These are phyloP conservation scores for Phataginus tetradactyla DNA, from an alignment of 2,797 vertebrate species.

Conservation along the genomic window DNA sequence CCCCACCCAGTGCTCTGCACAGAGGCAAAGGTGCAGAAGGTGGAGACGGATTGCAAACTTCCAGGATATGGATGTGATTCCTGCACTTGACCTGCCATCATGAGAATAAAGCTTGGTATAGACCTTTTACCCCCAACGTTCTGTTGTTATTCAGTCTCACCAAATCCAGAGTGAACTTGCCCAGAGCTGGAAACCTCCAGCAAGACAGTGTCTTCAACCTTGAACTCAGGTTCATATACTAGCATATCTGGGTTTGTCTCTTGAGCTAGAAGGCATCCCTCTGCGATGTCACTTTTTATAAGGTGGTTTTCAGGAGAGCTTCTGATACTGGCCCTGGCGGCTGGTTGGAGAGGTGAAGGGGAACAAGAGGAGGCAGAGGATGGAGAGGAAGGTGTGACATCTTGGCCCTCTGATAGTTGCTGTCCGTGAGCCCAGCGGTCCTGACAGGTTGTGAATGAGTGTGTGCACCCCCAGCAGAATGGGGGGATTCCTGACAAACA, in stretches of 20 bases:
- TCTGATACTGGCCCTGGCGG: neutral
- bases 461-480: fast-evolving
- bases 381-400: neutral
- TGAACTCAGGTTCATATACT: neutral
- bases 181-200: too few relatives aligned
- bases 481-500: neutral
- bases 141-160: too few relatives aligned
- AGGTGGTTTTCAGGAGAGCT: neutral
- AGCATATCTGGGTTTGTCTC: neutral
- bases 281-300: neutral
- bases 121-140: too few relatives aligned
- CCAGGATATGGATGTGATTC: too few relatives aligned
- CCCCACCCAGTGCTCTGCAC: too few relatives aligned
- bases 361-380: neutral
- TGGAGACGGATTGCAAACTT: too few relatives aligned
- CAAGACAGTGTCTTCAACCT: neutral
- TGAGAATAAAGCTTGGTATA: too few relatives aligned
- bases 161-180: too few relatives aligned
- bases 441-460: neutral
- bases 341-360: neutral
- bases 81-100: too few relatives aligned
- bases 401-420: neutral
- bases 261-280: too few relatives aligned
- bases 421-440: neutral
- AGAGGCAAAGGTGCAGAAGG: too few relatives aligned